Evolutionary conservation across 1,140 invertebrate genomes (phyloP).

Genomic region (Arion vulgaris): DNA sequence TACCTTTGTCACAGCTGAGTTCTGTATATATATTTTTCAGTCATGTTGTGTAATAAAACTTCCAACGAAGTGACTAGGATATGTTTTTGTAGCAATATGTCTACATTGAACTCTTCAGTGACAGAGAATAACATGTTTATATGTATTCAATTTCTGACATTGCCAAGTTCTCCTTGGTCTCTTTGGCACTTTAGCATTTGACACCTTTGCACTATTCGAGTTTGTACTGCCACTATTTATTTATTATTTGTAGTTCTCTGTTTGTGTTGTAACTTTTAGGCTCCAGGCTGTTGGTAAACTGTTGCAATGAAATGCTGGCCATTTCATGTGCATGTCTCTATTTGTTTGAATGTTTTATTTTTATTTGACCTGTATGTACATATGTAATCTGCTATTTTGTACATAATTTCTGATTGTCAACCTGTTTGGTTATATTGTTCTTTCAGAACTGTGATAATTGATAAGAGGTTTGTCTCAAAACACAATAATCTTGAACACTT

Average conservation of each 20-base stretch:
- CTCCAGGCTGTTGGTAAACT: neutral
- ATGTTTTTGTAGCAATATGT: no score
- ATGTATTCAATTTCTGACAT: no score
- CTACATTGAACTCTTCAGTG: no score
- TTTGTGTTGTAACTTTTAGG: neutral
- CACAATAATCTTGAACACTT: neutral
- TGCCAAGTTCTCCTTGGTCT: no score
- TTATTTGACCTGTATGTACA: no score
- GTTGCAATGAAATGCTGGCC: slow-evolving; percentile 12
- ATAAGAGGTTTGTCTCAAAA: neutral
- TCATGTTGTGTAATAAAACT: no score
- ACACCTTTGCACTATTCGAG: no score
- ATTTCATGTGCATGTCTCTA: neutral
- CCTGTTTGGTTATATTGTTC: neutral
- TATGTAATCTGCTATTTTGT: neutral
- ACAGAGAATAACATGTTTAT: no score
- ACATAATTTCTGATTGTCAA: neutral
- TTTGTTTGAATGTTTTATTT: neutral
- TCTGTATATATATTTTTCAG: no score
- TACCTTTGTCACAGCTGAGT: no score
- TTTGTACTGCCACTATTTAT: neutral
- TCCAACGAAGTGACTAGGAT: no score
- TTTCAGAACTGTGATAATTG: slow-evolving; percentile 17
- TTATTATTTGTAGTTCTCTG: neutral
- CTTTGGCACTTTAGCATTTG: no score